Base-by-base conservation (phyloP, 2,888 invertebrate genomes). In the Corythucha ciliata region DNA sequence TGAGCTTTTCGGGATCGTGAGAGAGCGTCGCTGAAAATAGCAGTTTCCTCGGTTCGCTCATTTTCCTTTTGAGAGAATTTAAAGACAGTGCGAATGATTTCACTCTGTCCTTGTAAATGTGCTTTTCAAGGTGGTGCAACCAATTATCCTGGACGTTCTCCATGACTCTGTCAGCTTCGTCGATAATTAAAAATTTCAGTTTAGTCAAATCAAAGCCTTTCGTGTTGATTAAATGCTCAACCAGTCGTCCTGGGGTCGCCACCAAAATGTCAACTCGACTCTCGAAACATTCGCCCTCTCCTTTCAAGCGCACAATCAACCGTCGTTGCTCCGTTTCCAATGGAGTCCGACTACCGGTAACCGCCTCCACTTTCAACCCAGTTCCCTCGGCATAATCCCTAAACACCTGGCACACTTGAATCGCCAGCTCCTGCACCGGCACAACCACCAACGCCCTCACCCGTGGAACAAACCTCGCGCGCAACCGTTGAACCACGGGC, bases 21-120 rank as follows among this genome's bases (percentile, higher is more conserved):
- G 93, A 88, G 14, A 97, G 70, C 2, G 98, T 98, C 4, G 98
- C 98, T n/a, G 97, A 97, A 65, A 97, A 92, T 2, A 98, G 72
- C 40, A 98, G 72, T 67, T 96, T 96, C 61, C 96, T 96, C 2
- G 83, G 82, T 48, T 79, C 75, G 46, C 72, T 69, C 54, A 71
- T 37, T 3, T 45, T 33, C 14, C 4, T 26, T 34, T 37, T 44
- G 3, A 49, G 22, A 3, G 49, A 24, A 5, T 22, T 20, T 4
- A 49, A 32, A 1, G 41, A 41, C 2, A 40, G n/a, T n/a, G n/a
- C 41, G 10, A 49, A n/a, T 10, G 39, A 32, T 5, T 40, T 21
- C 16, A 29, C 20, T 18, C 18, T 39, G 18, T 12, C 16, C 3
- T 25, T 22, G 6, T 37, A 34, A 24, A 82, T 76, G 65, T 81